These are phyloP conservation scores for Parazoanthus atlanticus DNA, from an alignment of 92 coral and sea anemone species.

Conservation along the genomic window DNA sequence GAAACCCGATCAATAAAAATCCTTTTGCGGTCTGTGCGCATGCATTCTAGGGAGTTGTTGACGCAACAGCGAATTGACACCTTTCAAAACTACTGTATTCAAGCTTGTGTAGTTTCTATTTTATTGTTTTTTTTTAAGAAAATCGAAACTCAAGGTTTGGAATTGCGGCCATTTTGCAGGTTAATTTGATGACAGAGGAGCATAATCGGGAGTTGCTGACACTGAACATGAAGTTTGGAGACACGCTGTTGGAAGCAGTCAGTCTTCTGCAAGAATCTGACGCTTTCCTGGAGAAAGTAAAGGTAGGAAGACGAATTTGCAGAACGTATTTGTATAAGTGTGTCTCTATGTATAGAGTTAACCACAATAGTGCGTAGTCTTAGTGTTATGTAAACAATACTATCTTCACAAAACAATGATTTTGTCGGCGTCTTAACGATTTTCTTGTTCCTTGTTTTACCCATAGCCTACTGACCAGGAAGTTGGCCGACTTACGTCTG, in stretches of 20 bases:
- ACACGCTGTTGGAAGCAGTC: slow-evolving; percentile 87
- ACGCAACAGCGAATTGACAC: too few species aligned
- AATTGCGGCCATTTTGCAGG: slow-evolving; percentile 54
- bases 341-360: not conserved
- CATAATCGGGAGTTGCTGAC: slow-evolving; percentile 85
- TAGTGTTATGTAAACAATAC: not conserved
- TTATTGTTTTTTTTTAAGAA: not conserved
- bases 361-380: too few species aligned
- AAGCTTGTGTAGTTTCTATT: not conserved
- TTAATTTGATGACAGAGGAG: slow-evolving; percentile 85
- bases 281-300: slow-evolving; percentile 87
- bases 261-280: slow-evolving; percentile 96
- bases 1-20: too few species aligned
- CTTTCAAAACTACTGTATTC: not conserved
- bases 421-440: not conserved
- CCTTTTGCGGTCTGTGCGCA: too few species aligned
- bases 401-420: not conserved
- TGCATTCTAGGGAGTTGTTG: not conserved
- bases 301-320: slow-evolving; percentile 62
- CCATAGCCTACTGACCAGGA: slow-evolving; percentile 88
- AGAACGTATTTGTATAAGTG: not conserved
- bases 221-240: slow-evolving; percentile 88
- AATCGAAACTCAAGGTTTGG: not conserved
- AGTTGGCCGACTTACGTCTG: slow-evolving; percentile 74
- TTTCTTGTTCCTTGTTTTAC: not conserved